A percentile compares a stretch with the other conserved stretches of the same genome.
These are phyloP conservation scores for Darevskia mixta DNA, from an alignment of 2,797 vertebrate species.

Conservation along the genomic window DNA sequence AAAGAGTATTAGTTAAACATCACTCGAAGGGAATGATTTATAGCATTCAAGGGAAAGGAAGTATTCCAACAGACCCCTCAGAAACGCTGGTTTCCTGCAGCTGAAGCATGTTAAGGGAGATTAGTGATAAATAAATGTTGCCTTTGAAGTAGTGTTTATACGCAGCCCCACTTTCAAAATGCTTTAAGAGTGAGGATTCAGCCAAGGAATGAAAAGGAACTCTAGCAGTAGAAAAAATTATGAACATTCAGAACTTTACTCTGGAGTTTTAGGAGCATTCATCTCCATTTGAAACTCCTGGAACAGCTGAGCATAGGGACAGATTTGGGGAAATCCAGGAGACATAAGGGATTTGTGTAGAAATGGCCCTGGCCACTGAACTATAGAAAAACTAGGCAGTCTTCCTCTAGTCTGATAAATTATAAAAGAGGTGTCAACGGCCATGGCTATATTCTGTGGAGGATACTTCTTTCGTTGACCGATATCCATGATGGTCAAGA, in stretches of 20 bases:
- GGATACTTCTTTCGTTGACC: too few species aligned
- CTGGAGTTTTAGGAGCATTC: neutral
- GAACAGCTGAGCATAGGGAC: neutral
- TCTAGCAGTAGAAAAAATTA: conserved; percentile 26
- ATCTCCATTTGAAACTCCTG: neutral
- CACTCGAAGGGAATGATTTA: conserved; percentile 51
- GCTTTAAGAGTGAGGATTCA: conserved; percentile 65
- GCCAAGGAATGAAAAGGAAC: conserved; percentile 59
- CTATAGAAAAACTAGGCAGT: neutral
- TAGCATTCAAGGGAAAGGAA: conserved; percentile 22
- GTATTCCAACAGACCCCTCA: conserved; percentile 27
- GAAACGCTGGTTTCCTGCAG: conserved; percentile 34
- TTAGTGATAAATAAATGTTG: conserved; percentile 42
- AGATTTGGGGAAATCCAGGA: neutral
- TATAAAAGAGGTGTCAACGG: neutral
- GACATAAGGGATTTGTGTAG: neutral
- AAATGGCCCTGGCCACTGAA: neutral
- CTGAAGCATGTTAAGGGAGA: conserved; percentile 32
- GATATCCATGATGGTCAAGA: too few species aligned
- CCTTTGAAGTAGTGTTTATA: conserved; percentile 63
- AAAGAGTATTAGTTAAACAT: conserved; percentile 46
- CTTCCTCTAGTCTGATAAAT: neutral
- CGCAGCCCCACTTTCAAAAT: conserved; percentile 56
- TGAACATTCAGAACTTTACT: neutral
- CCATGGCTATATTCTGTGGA: neutral